Base-by-base conservation (phyloP, 2,888 invertebrate genomes). In the Sylvicola fuscatus region DNA sequence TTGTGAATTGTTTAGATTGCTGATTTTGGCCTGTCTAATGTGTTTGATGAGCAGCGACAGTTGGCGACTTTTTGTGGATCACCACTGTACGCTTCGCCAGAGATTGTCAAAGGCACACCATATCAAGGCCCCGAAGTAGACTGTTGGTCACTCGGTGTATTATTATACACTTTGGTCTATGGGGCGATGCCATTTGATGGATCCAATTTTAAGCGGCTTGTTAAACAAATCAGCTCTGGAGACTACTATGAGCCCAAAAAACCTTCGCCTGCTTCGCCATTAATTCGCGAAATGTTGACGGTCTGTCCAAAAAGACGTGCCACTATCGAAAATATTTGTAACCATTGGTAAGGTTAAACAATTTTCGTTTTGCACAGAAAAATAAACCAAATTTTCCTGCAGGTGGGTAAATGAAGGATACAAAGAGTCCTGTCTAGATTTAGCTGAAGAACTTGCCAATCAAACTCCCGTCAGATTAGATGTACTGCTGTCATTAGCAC, bases 171-270 rank as follows among this genome's bases (percentile, higher is more conserved):
- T 33, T 68, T 98, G 50, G 95, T 98, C 44, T 98, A 97, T 58
- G 97, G 97, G 46, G 92, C 95, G 43, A 98, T 98, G 98, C 98
- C 86, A 36, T 97, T 97, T 56, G 97, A 97, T 62, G 97, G 97
- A 40, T 87, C 90, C 42, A 93, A 97, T 64, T 97, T 97, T 61
- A 92, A 92, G 60, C 74, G 87, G 49, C 73, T 98, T 51, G 92
- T 93, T 42, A 80, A 84, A 53, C 93, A 95, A 62, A 97, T 97
- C 53, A 92, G 93, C 48, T 81, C 84, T 53, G 95, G 95, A 4
- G 92, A 93, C 58, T 98, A 95, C 59, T 93, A 86, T 53, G 95
- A 97, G 60, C 97, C 97, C 33, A 81, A 84, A 49, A 81, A 73
- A 47, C 89, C 89, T 32, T 92, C 95, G 41, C 76, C 89, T 46